phyloP scores from a whole-genome alignment of 2,888 invertebrate species.

The Drosophila glabriapex region DNA sequence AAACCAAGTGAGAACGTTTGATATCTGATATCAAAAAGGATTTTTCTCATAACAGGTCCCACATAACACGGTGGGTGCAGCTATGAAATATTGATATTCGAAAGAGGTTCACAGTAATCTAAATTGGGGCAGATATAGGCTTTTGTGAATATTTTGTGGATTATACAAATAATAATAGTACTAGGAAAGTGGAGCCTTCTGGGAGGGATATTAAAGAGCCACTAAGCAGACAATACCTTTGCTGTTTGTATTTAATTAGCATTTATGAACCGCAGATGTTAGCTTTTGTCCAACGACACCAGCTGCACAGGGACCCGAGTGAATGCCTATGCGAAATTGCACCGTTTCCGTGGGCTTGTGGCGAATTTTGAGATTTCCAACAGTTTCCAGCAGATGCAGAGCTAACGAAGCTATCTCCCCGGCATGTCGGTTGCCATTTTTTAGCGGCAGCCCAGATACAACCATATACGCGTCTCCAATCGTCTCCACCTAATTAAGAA shows the following conservation, averaged over 20 bases:
- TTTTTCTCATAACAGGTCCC: not conserved
- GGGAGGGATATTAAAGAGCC: too few relatives aligned
- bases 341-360: slow-evolving; percentile 89
- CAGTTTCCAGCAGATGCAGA: slow-evolving; percentile 90
- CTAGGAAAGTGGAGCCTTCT: too few relatives aligned
- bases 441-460: slow-evolving; percentile 91
- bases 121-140: too few relatives aligned
- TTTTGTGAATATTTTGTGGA: too few relatives aligned
- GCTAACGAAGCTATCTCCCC: slow-evolving; percentile 93
- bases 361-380: slow-evolving; percentile 89
- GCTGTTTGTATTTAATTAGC: not conserved
- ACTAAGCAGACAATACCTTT: not conserved
- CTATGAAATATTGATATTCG: too few relatives aligned
- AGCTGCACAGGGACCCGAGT: slow-evolving; percentile 91
- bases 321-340: slow-evolving; percentile 90
- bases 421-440: slow-evolving; percentile 91
- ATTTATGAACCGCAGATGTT: not conserved
- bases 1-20: not conserved
- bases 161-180: too few relatives aligned
- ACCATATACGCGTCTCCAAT: slow-evolving; percentile 95
- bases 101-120: too few relatives aligned
- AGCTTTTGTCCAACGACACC: slow-evolving; percentile 91
- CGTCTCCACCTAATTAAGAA: slow-evolving; percentile 88
- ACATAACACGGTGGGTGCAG: too few relatives aligned
- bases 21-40: not conserved